A percentile compares a stretch with the other conserved stretches of the same genome.
These are phyloP conservation scores for Subanguina moxae DNA, from an alignment of 1,140 invertebrate genomes.

Conservation along the genomic window DNA sequence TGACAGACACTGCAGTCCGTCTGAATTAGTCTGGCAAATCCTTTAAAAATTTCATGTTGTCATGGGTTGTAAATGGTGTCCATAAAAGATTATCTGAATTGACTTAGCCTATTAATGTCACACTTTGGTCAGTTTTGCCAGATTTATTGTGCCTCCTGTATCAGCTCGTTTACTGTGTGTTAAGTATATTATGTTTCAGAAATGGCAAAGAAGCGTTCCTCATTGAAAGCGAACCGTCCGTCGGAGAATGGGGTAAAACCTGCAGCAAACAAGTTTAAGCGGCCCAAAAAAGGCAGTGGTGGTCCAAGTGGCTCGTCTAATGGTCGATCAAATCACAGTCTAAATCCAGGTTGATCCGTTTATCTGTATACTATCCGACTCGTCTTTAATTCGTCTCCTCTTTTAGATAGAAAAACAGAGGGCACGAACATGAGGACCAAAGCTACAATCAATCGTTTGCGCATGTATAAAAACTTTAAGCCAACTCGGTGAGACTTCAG, in stretches of 20 bases:
- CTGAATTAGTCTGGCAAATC: too few relatives aligned
- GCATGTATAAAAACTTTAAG: conserved; percentile 88
- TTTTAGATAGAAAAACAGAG: conserved; percentile 32
- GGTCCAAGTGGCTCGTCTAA: conserved; percentile 14
- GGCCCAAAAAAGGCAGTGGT: conserved; percentile 13
- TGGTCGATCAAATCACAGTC: conserved; percentile 39
- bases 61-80: too few relatives aligned
- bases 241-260: conserved; percentile 13
- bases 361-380: background rate
- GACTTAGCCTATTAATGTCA: too few relatives aligned
- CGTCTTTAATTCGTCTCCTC: too few relatives aligned
- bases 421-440: conserved; percentile 67
- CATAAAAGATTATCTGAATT: too few relatives aligned
- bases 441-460: conserved; percentile 86
- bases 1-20: too few relatives aligned
- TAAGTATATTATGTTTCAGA: too few relatives aligned
- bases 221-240: conserved; percentile 32
- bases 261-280: conserved; percentile 14
- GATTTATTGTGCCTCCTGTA: too few relatives aligned
- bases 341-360: conserved; percentile 36
- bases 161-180: too few relatives aligned
- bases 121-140: too few relatives aligned
- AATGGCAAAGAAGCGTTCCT: conserved; percentile 41
- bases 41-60: too few relatives aligned
- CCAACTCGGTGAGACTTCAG: conserved; percentile 68